Evolutionary conservation across 1,140 invertebrate genomes (phyloP).

Genomic region (Hycleus cichorii): DNA sequence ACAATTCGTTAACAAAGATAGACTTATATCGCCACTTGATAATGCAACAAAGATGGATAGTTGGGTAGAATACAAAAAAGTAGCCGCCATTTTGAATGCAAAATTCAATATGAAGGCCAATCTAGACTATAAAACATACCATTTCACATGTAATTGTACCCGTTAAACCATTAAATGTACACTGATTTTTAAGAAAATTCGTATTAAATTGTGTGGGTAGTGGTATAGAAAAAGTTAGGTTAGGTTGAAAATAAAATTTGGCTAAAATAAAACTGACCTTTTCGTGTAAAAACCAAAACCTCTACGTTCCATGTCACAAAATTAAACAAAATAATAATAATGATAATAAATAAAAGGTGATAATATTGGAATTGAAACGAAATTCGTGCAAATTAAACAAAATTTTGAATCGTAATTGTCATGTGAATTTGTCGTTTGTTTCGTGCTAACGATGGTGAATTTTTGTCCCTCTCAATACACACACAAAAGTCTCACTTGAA

Average conservation of each 20-base stretch:
- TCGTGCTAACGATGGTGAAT: no score
- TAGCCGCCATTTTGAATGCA: conserved; percentile 23
- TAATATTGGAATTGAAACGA: background rate
- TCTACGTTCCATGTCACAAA: conserved; percentile 39
- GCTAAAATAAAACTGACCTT: conserved; percentile 38
- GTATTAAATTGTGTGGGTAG: background rate
- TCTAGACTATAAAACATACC: conserved; percentile 16
- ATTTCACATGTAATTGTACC: background rate
- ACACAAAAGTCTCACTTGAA: no score
- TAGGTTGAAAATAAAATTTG: conserved; percentile 15
- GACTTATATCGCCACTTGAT: no score
- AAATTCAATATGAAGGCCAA: conserved; percentile 18
- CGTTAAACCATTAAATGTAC: background rate
- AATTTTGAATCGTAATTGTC: background rate
- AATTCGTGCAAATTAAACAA: background rate
- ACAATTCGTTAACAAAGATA: no score
- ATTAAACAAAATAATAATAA: conserved; percentile 23
- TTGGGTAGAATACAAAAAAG: conserved; percentile 2
- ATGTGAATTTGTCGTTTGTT: background rate
- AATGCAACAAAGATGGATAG: no score
- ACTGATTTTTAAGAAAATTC: background rate
- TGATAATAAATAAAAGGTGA: background rate
- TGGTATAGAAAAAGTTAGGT: no score
- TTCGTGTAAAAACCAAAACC: conserved; percentile 42
- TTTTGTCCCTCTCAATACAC: no score